Percentiles rank a stretch among this genome's conserved stretches.
Evolutionary conservation across 2,888 invertebrate genomes (phyloP).

Genomic region (Agriopis leucophaearia): DNA sequence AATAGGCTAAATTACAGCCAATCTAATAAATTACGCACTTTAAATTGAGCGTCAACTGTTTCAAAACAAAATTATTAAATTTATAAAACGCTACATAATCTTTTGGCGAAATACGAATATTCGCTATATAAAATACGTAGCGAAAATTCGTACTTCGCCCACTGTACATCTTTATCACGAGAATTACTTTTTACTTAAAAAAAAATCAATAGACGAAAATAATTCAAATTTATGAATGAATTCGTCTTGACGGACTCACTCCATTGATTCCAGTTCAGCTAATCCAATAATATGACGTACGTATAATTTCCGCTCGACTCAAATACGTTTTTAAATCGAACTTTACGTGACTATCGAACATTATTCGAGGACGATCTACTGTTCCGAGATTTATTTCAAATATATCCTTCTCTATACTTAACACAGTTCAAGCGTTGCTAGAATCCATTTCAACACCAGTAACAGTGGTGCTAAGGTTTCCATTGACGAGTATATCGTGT

Average conservation of each 20-base stretch:
- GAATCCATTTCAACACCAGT: slow-evolving; percentile 93
- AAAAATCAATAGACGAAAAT: too few relatives aligned
- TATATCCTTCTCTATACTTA: not conserved
- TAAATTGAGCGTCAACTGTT: slow-evolving; percentile 3
- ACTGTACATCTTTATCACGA: too few relatives aligned
- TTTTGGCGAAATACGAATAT: too few relatives aligned
- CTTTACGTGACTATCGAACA: not conserved
- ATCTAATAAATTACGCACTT: not conserved
- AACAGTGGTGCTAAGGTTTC: slow-evolving; percentile 93
- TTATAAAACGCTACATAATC: not conserved
- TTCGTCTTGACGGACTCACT: too few relatives aligned
- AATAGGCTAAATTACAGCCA: not conserved
- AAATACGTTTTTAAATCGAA: not conserved
- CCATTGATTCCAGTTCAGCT: too few relatives aligned
- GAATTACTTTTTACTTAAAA: too few relatives aligned
- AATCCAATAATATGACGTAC: too few relatives aligned
- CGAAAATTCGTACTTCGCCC: too few relatives aligned
- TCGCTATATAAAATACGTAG: too few relatives aligned
- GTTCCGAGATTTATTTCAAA: not conserved
- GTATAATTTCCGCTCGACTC: too few relatives aligned
- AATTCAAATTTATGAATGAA: too few relatives aligned
- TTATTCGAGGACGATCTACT: not conserved
- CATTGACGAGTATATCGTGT: slow-evolving; percentile 88
- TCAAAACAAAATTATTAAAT: not conserved
- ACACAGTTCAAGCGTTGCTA: slow-evolving; percentile 89